Base-by-base conservation (phyloP, 30 jellyfish, hydroid and myxozoan species). In the Pelagia noctiluca region DNA sequence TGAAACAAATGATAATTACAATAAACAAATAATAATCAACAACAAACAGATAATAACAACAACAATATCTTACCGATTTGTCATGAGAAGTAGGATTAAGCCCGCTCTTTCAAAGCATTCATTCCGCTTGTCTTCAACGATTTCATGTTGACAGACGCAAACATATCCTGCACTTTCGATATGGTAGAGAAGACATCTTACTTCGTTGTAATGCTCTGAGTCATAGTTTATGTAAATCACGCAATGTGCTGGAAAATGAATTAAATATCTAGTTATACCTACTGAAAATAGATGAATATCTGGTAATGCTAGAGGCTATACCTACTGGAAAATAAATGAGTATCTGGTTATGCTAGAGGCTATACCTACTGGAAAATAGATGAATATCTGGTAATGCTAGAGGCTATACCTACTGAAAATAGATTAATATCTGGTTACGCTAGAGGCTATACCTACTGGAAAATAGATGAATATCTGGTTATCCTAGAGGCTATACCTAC, bases 151-250 rank as follows among this genome's bases (percentile, higher is more conserved):
- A 37, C 96, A 87, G 29, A 77, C 96, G 38, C 90, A 78, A 21
- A 87, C 93, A 49, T 70, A 87, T 35, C 98, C 96, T 24, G 95
- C 96, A 30, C 90, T 61, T 26, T 87, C 90, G 49, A 93, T 72
- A 46, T 71, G 85, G 78, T 87, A 90, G 29, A 73, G 35, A 33
- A 93, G 65, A 33, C 93, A 65, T 67, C 89, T 77, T 52, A 93
- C 90, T 65, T 86, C 97, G 68, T 82, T 86, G 63, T 61, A 49
- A 42, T 80, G 88, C 32, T 75, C 90, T 16, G 96, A 63, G 22
- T 83, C 88, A 57, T 87, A 87, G 75, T 88, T 74, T 12, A 93
- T 70, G 80, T 77, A 88, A 2, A 93, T 87, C 42, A 78, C 83
- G 47, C 85, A 64, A 29, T 83, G 98, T 49, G 89, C 98, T 93